Evolutionary conservation across 2,797 vertebrate genomes (phyloP), one percentile per base, ranked within the genome.

Genomic region (Circus cinereus): DNA sequence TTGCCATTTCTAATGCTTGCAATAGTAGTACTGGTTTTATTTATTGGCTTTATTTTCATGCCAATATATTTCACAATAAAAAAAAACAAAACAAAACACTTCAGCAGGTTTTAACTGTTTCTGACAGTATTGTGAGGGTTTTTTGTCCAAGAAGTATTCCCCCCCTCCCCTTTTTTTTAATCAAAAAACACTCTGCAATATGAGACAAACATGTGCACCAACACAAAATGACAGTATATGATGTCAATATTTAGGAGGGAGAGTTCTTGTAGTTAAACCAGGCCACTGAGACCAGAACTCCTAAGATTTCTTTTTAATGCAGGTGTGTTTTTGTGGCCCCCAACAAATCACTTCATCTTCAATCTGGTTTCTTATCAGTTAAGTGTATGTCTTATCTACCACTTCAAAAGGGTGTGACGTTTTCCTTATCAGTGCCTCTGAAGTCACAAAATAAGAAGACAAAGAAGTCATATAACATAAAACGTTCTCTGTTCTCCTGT

Each of bases 301-400:
- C 15, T 54, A 70, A 60, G 64, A 42, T 48, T 84, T 68, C 88
- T 62, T 75, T 36, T 78, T 51, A 88, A 83, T 60, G 85, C 81
- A 95, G 47, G 62, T 89, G 72, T 81, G 36, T 3, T 96, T 93
- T 62, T 36, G 72, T 57, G 48, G 56, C 23, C 73, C 47, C 45
- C n/a, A 79, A 75, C 63, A 75, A 95, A 95, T 74, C 67, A 92
- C 84, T 94, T 70, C 64, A 80, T 62, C 70, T 90, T 74, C 92
- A 64, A 34, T 40, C 88, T 89, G 68, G 48, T 63, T 88, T 74
- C 92, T 90, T 95, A 94, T 95, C 90, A 91, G 64, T 36, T 72
- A 87, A 92, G 50, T 20, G 26, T 79, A 60, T 38, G 26, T 27
- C 48, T 89, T 93, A 95, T 77, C 93, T 92, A 87, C 90, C 81